Conservation (phyloP, 2,888 invertebrate species). For the Agrochola macilenta region DNA sequence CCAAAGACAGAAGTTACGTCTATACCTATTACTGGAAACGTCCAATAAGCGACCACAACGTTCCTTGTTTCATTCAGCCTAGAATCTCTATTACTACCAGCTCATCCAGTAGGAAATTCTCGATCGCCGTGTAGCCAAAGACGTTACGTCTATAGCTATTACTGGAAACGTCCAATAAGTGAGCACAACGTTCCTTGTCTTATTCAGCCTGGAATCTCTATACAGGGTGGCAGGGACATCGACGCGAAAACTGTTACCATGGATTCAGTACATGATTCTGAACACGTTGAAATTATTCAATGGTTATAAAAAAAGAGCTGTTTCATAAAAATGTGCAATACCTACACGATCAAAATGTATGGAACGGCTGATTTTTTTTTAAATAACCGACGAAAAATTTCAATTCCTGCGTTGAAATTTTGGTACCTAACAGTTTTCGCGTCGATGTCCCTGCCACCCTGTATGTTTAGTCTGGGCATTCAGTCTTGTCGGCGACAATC, state of each 20-base stretch:
- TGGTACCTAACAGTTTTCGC: too few species aligned
- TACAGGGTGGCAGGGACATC: too few species aligned
- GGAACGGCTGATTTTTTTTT: too few species aligned
- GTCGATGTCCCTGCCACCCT: too few species aligned
- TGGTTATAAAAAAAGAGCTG: too few species aligned
- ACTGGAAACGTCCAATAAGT: slow-evolving; percentile 38
- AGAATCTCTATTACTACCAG: neutral
- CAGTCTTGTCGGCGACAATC: slow-evolving; percentile 5
- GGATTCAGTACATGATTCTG: too few species aligned
- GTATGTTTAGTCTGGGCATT: neutral
- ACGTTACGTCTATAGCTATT: slow-evolving; percentile 16
- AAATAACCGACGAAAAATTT: too few species aligned
- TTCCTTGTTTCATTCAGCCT: slow-evolving; percentile 15
- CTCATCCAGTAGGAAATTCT: slow-evolving; percentile 16
- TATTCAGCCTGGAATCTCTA: slow-evolving; percentile 7
- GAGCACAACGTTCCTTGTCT: slow-evolving; percentile 6
- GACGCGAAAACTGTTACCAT: too few species aligned
- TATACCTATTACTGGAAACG: slow-evolving; percentile 27
- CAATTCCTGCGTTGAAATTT: too few species aligned
- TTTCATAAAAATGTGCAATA: too few species aligned
- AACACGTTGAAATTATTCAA: too few species aligned
- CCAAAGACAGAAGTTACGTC: slow-evolving; percentile 15
- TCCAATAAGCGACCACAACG: slow-evolving; percentile 30
- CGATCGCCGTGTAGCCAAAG: neutral
- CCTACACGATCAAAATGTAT: too few species aligned